Conservation (phyloP, 1,140 invertebrate species). For the Metaphire vulgaris region DNA sequence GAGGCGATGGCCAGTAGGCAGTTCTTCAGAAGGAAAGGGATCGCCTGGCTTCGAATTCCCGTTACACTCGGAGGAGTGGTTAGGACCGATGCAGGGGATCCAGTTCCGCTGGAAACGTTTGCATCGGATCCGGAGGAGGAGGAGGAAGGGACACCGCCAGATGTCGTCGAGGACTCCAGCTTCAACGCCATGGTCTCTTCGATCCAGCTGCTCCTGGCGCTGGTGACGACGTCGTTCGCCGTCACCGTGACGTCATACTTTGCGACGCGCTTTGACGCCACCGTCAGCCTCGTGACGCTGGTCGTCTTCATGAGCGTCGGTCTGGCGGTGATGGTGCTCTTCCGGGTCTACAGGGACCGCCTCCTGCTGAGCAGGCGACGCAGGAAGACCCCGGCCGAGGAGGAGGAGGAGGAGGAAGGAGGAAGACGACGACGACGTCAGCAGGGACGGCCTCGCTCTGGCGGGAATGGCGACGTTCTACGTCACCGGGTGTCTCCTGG, state of each 20-base stretch:
- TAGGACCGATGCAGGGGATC: not conserved
- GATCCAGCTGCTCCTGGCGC: not conserved
- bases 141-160: not conserved
- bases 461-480: slow-evolving; percentile 13
- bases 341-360: not conserved
- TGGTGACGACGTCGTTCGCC: not conserved
- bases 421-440: too few species aligned
- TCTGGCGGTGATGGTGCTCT: not conserved
- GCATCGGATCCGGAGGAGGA: too few species aligned
- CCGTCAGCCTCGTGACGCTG: not conserved
- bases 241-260: not conserved
- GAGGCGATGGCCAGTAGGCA: not conserved
- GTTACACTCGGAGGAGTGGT: not conserved
- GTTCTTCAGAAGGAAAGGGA: not conserved
- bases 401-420: not conserved
- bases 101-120: too few species aligned
- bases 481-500: not conserved
- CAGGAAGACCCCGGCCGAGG: not conserved
- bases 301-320: slow-evolving; percentile 5
- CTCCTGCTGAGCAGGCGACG: not conserved
- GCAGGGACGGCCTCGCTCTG: not conserved
- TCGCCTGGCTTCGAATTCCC: not conserved
- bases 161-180: not conserved
- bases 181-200: slow-evolving; percentile 18
- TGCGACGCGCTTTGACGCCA: not conserved